phyloP scores from a whole-genome alignment of 2,113 vertebrate genomes.

The Girardinichthys multiradiatus region DNA sequence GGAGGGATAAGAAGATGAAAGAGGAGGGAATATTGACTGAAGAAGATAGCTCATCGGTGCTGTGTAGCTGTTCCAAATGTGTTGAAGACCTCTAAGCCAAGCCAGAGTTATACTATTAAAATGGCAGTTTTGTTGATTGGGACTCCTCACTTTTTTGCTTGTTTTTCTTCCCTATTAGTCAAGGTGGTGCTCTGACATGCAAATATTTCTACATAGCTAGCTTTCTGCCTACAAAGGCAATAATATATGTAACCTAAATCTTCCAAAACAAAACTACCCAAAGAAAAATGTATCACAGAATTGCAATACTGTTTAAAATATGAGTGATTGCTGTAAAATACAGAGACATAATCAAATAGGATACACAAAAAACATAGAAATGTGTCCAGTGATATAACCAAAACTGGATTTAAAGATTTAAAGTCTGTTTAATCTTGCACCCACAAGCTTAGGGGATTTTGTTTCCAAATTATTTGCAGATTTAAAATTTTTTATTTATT shows the following conservation, averaged over 20 bases:
- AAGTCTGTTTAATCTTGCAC: too few relatives aligned
- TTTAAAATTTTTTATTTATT: too few relatives aligned
- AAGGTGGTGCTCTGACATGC: not conserved
- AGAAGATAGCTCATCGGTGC: conserved; percentile 46
- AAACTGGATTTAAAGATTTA: too few relatives aligned
- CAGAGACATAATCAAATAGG: not conserved
- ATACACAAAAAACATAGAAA: too few relatives aligned
- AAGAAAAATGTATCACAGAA: not conserved
- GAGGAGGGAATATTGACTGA: conserved; percentile 53
- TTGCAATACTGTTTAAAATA: not conserved
- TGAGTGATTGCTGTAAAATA: not conserved
- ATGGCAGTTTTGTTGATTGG: not conserved
- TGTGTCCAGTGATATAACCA: too few relatives aligned
- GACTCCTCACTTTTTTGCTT: conserved; percentile 6
- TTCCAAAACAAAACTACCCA: not conserved
- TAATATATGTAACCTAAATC: not conserved
- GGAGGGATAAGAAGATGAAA: conserved; percentile 62
- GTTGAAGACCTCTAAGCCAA: conserved; percentile 30
- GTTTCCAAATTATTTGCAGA: too few relatives aligned
- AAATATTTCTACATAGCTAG: not conserved
- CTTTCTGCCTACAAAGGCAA: not conserved
- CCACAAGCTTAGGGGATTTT: too few relatives aligned
- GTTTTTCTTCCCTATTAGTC: not conserved
- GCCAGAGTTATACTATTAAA: conserved; percentile 14
- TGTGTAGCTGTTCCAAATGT: conserved; percentile 47